phyloP scores from a whole-genome alignment of 2,113 vertebrate genomes.

The Oriolus oriolus region DNA sequence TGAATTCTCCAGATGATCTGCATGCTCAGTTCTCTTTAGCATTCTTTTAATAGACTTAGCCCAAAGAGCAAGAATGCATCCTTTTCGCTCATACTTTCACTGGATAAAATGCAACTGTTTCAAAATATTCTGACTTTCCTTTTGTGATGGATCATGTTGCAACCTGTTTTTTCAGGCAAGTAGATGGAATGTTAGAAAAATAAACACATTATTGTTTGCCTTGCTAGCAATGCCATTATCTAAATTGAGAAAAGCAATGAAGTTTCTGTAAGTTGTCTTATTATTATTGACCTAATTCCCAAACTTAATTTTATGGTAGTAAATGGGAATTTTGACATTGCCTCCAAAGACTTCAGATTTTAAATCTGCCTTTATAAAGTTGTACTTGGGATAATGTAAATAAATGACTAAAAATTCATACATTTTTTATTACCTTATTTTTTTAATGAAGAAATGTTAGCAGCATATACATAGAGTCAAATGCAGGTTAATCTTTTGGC shows the following conservation, averaged over 20 bases:
- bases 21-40: conserved; percentile 50
- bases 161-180: conserved; percentile 40
- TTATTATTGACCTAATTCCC: not conserved
- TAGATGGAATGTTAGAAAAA: conserved; percentile 43
- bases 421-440: not conserved
- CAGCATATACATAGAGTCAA: not conserved
- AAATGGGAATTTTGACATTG: not conserved
- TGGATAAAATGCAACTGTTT: conserved; percentile 25
- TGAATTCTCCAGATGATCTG: conserved; percentile 72
- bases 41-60: conserved; percentile 57
- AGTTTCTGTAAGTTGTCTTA: not conserved
- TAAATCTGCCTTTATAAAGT: not conserved
- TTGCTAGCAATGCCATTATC: not conserved
- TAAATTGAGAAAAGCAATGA: not conserved
- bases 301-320: not conserved
- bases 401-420: not conserved
- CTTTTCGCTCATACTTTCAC: not conserved
- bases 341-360: not conserved
- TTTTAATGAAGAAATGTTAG: not conserved
- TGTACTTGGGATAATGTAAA: not conserved
- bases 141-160: not conserved
- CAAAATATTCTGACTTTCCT: not conserved
- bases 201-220: not conserved
- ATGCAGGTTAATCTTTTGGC: not conserved
- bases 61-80: conserved; percentile 25